Evolutionary conservation across 2,888 invertebrate species (phyloP).

Genomic region (Carterocephalus palaemon): DNA sequence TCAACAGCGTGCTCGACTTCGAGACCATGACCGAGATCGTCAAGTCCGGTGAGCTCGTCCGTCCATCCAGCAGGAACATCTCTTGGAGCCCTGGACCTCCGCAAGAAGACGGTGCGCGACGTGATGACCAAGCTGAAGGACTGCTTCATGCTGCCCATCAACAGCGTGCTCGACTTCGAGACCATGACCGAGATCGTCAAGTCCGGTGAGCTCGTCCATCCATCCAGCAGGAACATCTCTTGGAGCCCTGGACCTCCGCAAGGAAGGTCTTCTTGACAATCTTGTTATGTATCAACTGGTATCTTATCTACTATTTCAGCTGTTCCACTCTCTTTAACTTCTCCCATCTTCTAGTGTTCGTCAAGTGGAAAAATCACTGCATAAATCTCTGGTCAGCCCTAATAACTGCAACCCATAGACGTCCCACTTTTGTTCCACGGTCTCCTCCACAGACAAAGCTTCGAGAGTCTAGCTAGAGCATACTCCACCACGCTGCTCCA

Average conservation of each 20-base stretch:
- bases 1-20: constrained; percentile 93
- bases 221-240: constrained; percentile 96
- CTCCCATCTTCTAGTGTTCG: constrained; percentile 97
- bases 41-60: constrained; percentile 85
- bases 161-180: constrained; percentile 94
- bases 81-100: constrained; percentile 94
- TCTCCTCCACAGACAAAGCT: no score
- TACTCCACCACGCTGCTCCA: no score
- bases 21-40: constrained; percentile 98
- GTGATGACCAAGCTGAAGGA: constrained; percentile 98
- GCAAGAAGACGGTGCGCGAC: constrained; percentile 62
- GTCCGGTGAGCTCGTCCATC: constrained; percentile 81
- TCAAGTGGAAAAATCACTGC: no score
- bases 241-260: constrained; percentile 93
- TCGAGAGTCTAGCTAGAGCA: no score
- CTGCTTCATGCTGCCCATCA: constrained; percentile 96
- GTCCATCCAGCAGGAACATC: no score
- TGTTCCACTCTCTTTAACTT: constrained; percentile 85
- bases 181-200: constrained; percentile 98
- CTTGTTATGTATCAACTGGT: no score
- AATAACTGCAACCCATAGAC: no score
- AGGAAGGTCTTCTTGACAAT: no score
- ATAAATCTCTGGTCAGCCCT: no score
- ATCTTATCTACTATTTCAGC: no score
- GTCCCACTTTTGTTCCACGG: no score